Conservation (phyloP, 2,888 invertebrate species). For the Stenichneumon culpator region DNA sequence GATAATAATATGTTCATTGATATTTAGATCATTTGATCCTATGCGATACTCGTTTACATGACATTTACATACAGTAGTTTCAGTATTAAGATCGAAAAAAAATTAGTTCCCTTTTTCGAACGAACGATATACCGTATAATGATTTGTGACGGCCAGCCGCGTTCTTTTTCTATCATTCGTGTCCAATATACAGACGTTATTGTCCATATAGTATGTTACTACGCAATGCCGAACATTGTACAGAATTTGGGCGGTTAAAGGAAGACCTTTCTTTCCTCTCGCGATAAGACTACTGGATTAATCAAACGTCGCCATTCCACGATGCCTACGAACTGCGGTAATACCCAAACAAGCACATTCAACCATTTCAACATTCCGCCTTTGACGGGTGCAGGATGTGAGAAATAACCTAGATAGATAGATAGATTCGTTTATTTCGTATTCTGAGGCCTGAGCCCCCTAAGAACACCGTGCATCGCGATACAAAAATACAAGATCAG, state of each 20-base stretch:
- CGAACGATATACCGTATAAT: too few relatives aligned
- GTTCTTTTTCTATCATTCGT: neutral
- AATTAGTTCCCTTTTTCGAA: too few relatives aligned
- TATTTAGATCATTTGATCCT: too few relatives aligned
- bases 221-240: constrained; percentile 56
- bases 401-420: neutral
- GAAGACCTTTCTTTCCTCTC: constrained; percentile 79
- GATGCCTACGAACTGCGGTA: constrained; percentile 53
- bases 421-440: too few relatives aligned
- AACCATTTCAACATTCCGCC: constrained; percentile 10
- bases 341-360: constrained; percentile 19
- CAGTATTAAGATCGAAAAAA: too few relatives aligned
- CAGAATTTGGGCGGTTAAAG: constrained; percentile 69
- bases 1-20: too few relatives aligned
- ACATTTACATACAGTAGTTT: too few relatives aligned
- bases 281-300: constrained; percentile 73
- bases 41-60: too few relatives aligned
- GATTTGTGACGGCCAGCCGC: neutral
- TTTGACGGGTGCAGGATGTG: neutral
- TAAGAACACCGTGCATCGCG: too few relatives aligned
- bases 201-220: constrained; percentile 45
- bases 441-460: too few relatives aligned
- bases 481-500: too few relatives aligned
- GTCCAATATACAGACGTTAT: constrained; percentile 21
- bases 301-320: constrained; percentile 70